phyloP scores from a whole-genome alignment of 2,888 invertebrate genomes.

The Drosophila sordidapex region DNA sequence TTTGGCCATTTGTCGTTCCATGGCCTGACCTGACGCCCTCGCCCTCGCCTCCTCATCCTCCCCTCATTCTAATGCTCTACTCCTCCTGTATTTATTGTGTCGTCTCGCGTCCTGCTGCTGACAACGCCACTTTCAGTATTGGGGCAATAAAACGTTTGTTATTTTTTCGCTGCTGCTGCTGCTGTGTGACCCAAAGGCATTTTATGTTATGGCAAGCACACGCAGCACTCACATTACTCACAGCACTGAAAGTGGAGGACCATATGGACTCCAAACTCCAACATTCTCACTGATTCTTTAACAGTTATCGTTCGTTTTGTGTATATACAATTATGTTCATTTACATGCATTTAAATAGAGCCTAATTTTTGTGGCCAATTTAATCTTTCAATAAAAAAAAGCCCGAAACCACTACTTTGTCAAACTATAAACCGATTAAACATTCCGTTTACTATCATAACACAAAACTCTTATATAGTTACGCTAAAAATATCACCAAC shows the following conservation, averaged over 20 bases:
- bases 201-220: constrained; percentile 67
- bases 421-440: background rate
- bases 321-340: background rate
- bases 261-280: constrained; percentile 6
- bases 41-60: background rate
- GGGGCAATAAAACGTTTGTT: constrained; percentile 66
- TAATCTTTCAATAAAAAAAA: background rate
- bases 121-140: constrained; percentile 68
- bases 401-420: background rate
- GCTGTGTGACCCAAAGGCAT: constrained; percentile 45
- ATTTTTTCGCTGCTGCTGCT: constrained; percentile 30
- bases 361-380: background rate
- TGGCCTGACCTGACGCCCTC: constrained; percentile 9
- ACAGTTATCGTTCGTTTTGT: constrained; percentile 60
- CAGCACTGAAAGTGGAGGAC: constrained; percentile 1
- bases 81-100: background rate
- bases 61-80: background rate
- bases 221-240: constrained; percentile 39
- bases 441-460: background rate
- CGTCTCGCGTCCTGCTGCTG: constrained; percentile 59
- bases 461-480: background rate
- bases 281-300: constrained; percentile 29
- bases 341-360: background rate
- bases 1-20: constrained; percentile 49
- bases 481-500: background rate